Base-by-base conservation (phyloP, 2,113 vertebrate species). In the Ovibos moschatus region DNA sequence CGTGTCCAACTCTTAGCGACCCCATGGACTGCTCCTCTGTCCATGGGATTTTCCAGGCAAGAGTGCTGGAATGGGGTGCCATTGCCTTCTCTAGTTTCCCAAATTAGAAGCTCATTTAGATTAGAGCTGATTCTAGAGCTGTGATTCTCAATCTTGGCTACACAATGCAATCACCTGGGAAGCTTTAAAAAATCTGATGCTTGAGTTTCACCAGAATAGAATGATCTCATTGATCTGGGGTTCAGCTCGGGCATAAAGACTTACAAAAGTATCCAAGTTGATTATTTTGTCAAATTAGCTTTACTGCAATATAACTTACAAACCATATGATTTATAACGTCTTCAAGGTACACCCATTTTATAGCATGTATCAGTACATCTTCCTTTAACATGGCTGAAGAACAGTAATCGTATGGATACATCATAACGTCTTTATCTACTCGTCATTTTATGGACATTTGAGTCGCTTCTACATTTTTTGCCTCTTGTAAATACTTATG, bases 101-200 rank as follows among this genome's bases (percentile, higher is more conserved):
- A 95, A 60, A 28, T 62, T 74, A 95, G 45, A 62, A 85, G 43
- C 19, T 62, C 12, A 51, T n/a, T 62, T 95, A 60, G 79, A 62
- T 95, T 62, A 60, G 53, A 76, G 45, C 27, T 84, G 45, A 76
- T 86, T 76, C 57, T 58, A 71, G 30, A 57, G 36, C 40, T 47
- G 15, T 23, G 60, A 71, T 25, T 89, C 76, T 58, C 50, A 43
- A 2, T 33, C 60, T 78, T 86, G 55, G 67, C 27, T 91, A 76
- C 7, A n/a, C 7, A 53, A 79, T 45, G 23, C 64, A 62, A 45
- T 43, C n/a, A 86, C 55, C 10, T 11, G 27, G 7, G 17, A 2
- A 86, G 23, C 10, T 62, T 43, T 21, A n/a, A 64, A 78, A 91
- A 30, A 12, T 62, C 27, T 28, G 45, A 86, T 36, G 28, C 19